Base-by-base conservation (phyloP, 2,797 vertebrate genomes). In the Avahi laniger region DNA sequence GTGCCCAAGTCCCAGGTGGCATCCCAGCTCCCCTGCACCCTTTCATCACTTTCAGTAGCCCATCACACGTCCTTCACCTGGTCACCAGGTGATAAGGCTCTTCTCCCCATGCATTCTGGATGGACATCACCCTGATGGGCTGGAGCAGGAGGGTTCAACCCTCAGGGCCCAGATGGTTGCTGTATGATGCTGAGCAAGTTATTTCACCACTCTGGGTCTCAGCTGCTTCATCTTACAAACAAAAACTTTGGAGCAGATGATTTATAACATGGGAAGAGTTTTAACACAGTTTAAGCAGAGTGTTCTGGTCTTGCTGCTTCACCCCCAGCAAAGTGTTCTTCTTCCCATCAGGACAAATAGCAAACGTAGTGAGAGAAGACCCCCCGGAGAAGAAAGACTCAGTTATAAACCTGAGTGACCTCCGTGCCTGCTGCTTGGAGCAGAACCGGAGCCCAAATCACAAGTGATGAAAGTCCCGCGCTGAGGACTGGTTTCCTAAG, bases 1-100 rank as follows among this genome's bases (percentile, higher is more conserved):
- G 33, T 12, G 52, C 48, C 54, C 0, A 1, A 14, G 73, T 72
- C 43, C 38, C 46, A 38, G 73, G 5, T 35, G 5, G 9, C 11
- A 0, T 52, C 22, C 8, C 17, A 8, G 5, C 17, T 4, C 6
- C n/a, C 9, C 13, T 35, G 0, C 22, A 5, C 11, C 33, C n/a
- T 17, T 61, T 22, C 20, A 5, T 24, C 33, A 7, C 35, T 17
- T 59, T 57, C 7, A 41, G 28, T 4, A 22, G 41, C 7, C 30
- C 48, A 7, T 18, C 22, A 52, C 5, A 33, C 5, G 7, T 20
- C 78, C 15, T 46, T 35, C 4, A 28, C 3, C 46, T 43, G 28
- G 69, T 48, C 46, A 12, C 35, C 20, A 28, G 24, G 14, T 30
- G 59, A 41, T 48, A 30, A 48, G 63, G 46, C 18, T 41, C n/a